These are phyloP conservation scores for Chloroclystis v-ata DNA, from an alignment of 2,888 invertebrate species.

Conservation along the genomic window DNA sequence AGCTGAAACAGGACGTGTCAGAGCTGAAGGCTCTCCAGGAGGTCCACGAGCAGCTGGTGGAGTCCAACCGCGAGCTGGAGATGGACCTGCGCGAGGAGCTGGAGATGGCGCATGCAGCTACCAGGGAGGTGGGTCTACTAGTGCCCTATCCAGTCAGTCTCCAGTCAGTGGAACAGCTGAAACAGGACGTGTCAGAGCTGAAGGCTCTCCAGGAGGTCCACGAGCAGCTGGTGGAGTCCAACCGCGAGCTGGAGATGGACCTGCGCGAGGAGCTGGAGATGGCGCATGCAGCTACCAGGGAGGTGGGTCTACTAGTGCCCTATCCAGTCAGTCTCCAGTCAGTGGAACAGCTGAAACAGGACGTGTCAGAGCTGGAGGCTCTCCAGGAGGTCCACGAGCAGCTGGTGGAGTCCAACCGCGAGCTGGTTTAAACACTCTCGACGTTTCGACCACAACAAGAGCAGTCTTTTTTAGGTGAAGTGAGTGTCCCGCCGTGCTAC, in stretches of 20 bases:
- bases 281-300: constrained; percentile 88
- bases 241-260: constrained; percentile 95
- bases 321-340: too few relatives aligned
- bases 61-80: too few relatives aligned
- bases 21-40: too few relatives aligned
- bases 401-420: constrained; percentile 94
- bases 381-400: constrained; percentile 98
- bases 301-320: constrained; percentile 77
- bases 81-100: too few relatives aligned
- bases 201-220: constrained; percentile 96
- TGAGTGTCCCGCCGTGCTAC: too few relatives aligned
- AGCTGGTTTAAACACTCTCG: too few relatives aligned
- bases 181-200: constrained; percentile 94
- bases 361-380: constrained; percentile 93
- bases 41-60: too few relatives aligned
- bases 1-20: constrained; percentile 88
- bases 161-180: constrained; percentile 88
- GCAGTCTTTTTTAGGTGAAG: too few relatives aligned
- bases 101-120: too few relatives aligned
- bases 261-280: constrained; percentile 97
- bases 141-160: too few relatives aligned
- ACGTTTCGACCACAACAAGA: too few relatives aligned
- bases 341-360: constrained; percentile 91
- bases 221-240: constrained; percentile 97
- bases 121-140: too few relatives aligned